Evolutionary conservation across 2,113 vertebrate species (phyloP).

Genomic region (Plectropomus leopardus): DNA sequence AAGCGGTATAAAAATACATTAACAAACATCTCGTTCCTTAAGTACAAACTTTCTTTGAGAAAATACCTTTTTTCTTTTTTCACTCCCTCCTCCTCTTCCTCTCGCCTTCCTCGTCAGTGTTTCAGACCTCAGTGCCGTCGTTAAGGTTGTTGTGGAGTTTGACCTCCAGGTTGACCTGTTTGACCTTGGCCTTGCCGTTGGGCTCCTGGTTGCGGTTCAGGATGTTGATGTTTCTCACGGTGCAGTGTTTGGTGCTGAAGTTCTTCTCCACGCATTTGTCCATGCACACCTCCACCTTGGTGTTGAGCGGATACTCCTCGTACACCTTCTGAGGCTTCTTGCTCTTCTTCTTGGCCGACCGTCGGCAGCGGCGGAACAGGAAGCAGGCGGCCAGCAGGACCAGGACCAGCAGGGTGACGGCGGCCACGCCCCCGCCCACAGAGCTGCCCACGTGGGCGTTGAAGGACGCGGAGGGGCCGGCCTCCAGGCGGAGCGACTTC

Average conservation of each 20-base stretch:
- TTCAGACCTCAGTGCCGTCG: constrained; percentile 95
- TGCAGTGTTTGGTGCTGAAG: constrained; percentile 87
- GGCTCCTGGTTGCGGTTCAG: constrained; percentile 81
- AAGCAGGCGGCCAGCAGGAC: constrained; percentile 87
- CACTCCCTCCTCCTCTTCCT: not conserved
- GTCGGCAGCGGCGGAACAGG: constrained; percentile 86
- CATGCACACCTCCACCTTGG: constrained; percentile 89
- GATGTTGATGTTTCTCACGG: constrained; percentile 89
- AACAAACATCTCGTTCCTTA: constrained; percentile 72
- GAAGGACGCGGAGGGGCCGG: constrained; percentile 79
- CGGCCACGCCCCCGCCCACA: constrained; percentile 89
- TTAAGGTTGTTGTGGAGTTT: constrained; percentile 94
- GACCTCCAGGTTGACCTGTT: constrained; percentile 93
- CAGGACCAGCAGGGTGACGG: constrained; percentile 87
- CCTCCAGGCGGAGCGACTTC: constrained; percentile 91
- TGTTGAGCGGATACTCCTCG: constrained; percentile 93
- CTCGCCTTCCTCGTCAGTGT: not conserved
- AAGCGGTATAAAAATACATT: constrained; percentile 88
- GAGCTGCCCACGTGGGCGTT: constrained; percentile 89
- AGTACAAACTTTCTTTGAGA: constrained; percentile 86
- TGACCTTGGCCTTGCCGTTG: constrained; percentile 82
- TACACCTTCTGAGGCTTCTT: constrained; percentile 22
- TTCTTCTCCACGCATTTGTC: constrained; percentile 86
- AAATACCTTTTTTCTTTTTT: constrained; percentile 63
- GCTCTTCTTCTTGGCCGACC: constrained; percentile 75